Base-by-base conservation (phyloP, 2,888 invertebrate genomes). In the Marronus borbonicus region DNA sequence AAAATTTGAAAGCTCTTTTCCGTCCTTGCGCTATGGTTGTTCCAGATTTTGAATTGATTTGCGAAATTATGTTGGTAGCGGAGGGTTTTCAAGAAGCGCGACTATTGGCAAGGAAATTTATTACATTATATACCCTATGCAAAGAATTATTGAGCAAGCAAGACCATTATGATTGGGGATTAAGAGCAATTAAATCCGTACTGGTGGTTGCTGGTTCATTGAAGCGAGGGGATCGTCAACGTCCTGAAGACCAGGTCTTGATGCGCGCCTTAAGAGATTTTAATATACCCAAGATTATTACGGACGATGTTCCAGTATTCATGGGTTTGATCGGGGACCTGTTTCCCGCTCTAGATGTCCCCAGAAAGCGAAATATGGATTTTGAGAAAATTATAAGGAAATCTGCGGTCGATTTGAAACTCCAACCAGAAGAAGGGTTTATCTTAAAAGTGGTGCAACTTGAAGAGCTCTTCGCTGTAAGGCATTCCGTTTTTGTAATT, bases 1-100 rank as follows among this genome's bases (percentile, higher is more conserved):
- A 97, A 88, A 97, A 97, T 88, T 92, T 87, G 90, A 89, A 94
- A 85, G 93, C 93, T 2, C 85, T 93, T 8, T 94, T 93, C 85
- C 90, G 98, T 85, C 98, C 98, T 0, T 98, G 98, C 87, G 98
- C 98, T 77, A 98, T 98, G 98, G 97, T 98, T 12, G 98, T 98
- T 14, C 98, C 98, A 0, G 98, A 98, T 89, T 97, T 97, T 88
- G 98, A 97, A 84, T 88, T 98, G 85, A 98, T 98, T 87, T 97
- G 97, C 88, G 98, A 98, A 90, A 98, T 98, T 87, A 98, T 98
- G 97, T 92, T 98, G 90, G 97, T 97, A 14, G 97, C 97, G 4
- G 98, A 98, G 89, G 98, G 97, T 58, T 97, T 98, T 88, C 94
- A 97, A 86, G 98, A 97, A 80, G 98, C 98, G 5, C 92, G 97